phyloP scores from a whole-genome alignment of 2,797 vertebrate genomes.

The Adrianichthys oophorus region DNA sequence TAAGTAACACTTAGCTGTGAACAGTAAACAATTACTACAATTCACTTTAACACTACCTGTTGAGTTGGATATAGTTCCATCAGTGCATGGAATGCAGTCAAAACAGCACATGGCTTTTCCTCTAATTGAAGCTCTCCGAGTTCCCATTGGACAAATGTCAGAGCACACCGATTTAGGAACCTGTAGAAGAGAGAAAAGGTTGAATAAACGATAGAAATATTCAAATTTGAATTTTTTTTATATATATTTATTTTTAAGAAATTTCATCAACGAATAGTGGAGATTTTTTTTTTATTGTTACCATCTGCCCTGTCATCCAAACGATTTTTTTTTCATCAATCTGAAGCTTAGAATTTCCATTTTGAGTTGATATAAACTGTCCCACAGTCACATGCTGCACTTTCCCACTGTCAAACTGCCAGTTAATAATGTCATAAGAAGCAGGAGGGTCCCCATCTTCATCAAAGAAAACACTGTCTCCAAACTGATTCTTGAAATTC shows the following conservation, averaged over 20 bases:
- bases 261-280: too few species aligned
- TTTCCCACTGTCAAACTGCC: constrained; percentile 72
- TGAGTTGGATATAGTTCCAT: constrained; percentile 71
- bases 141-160: constrained; percentile 63
- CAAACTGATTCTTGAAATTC: constrained; percentile 68
- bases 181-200: constrained; percentile 24
- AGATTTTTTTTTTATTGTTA: constrained; percentile 7
- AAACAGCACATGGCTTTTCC: constrained; percentile 73
- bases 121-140: constrained; percentile 71
- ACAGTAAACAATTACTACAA: background rate
- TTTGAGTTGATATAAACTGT: constrained; percentile 53
- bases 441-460: constrained; percentile 74
- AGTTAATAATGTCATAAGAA: constrained; percentile 79
- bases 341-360: constrained; percentile 56
- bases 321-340: constrained; percentile 65
- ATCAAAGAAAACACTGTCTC: constrained; percentile 73
- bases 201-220: too few species aligned
- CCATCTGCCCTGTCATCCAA: constrained; percentile 71
- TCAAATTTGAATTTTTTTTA: too few species aligned
- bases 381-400: constrained; percentile 78
- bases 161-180: constrained; percentile 73
- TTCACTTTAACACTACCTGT: constrained; percentile 55
- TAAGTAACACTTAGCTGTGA: background rate
- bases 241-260: too few species aligned
- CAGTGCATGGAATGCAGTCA: constrained; percentile 76